phyloP scores from a whole-genome alignment of 2,113 vertebrate species.

The Pachycephala philippinensis region DNA sequence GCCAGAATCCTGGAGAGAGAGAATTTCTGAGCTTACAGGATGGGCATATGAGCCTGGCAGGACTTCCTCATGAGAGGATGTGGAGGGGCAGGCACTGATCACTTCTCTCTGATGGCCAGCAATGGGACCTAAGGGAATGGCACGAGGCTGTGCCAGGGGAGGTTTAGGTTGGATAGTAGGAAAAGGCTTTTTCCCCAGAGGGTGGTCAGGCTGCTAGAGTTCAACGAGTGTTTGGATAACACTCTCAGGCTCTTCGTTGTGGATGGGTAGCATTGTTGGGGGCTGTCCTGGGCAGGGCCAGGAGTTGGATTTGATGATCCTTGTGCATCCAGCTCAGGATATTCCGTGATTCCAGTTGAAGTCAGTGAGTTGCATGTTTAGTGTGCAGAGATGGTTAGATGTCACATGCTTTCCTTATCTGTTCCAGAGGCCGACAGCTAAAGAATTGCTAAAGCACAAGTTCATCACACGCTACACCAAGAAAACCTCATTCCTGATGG shows the following conservation, averaged over 20 bases:
- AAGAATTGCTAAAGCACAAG: constrained; percentile 96
- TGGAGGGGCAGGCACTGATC: fast-evolving
- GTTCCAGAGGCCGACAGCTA: constrained; percentile 89
- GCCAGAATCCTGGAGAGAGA: not conserved
- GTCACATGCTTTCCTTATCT: not conserved
- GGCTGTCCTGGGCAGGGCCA: not conserved
- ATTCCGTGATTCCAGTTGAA: not conserved
- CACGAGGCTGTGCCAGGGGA: not conserved
- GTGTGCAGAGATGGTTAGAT: not conserved
- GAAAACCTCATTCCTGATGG: constrained; percentile 96
- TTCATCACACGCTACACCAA: constrained; percentile 93
- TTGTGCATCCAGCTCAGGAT: not conserved
- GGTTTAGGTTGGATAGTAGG: not conserved
- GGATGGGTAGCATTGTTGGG: not conserved
- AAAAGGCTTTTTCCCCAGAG: not conserved
- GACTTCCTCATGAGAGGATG: not conserved
- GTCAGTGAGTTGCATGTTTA: not conserved
- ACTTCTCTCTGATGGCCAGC: not conserved
- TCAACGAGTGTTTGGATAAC: not conserved
- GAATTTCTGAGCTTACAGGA: not conserved
- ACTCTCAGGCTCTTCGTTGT: not conserved
- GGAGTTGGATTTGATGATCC: not conserved
- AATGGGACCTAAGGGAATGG: not conserved
- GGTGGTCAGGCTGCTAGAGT: not conserved
- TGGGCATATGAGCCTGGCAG: not conserved